Base-by-base conservation (phyloP, 1,140 invertebrate genomes). In the Hyphantria cunea region DNA sequence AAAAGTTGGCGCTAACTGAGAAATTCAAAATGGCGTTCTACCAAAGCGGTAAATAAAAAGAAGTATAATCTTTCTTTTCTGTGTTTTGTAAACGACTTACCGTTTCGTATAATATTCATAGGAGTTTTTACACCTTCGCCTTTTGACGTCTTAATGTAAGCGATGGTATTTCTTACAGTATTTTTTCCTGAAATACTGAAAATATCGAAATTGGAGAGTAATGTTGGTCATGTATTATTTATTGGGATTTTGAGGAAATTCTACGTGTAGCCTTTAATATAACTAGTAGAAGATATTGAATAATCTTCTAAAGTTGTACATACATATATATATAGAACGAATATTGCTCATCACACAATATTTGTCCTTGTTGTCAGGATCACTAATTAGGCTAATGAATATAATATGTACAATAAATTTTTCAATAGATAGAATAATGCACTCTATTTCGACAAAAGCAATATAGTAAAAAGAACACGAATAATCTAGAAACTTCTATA, bases 61-160 rank as follows among this genome's bases (percentile, higher is more conserved):
- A 32, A 48, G 39, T 55, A 49, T 66, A 63, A 66, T 66, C 56
- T 62, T 65, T 65, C 65, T 64, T 58, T 49, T 39, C 44, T 58
- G 48, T 58, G 34, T 58, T 58, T 39, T 48, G 55, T n/a, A 34
- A 51, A 34, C 58, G 50, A 59, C 56, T 58, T 58, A 31, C 33
- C 55, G 55, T 49, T 55, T 62, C 45, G 53, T 58, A 39, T 70
- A 67, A 67, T 71, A 71, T 71, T 71, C 68, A 70, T 70, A 31
- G 60, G n/a, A 33, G 64, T 66, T 70, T 70, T 70, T 70, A 54
- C 59, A 70, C 62, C 52, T 65, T 69, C 44, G 53, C 45, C 52
- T 60, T 58, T 66, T 56, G 50, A 45, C 53, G 13, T 39, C 62
- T 50, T 64, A 68, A 59, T 50, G 47, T 59, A 44, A 59, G 44